phyloP scores from a whole-genome alignment of 92 coral and sea anemone species.

The Pocillopora grandis region DNA sequence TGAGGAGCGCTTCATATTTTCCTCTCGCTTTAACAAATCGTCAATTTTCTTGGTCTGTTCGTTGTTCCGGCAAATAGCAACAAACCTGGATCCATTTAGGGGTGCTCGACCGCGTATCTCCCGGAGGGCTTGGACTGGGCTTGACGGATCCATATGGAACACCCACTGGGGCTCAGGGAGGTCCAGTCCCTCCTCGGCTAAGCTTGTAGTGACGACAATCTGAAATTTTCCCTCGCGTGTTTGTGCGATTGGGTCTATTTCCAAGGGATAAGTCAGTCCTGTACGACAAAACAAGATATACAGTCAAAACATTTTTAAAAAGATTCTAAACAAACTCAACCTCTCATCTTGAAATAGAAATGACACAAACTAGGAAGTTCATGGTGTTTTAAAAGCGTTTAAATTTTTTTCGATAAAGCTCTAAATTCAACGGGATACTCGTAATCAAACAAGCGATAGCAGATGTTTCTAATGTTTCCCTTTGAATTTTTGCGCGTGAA shows the following conservation, averaged over 20 bases:
- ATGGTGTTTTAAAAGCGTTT: too few species aligned
- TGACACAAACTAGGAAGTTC: too few species aligned
- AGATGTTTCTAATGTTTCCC: neutral
- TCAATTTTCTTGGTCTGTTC: conserved; percentile 72
- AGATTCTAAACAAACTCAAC: too few species aligned
- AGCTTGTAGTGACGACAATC: conserved; percentile 78
- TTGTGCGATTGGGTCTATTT: conserved; percentile 1
- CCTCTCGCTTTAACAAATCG: conserved; percentile 79
- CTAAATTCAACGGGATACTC: too few species aligned
- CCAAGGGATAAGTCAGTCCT: neutral
- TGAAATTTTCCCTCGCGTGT: conserved; percentile 61
- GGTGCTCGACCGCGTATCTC: conserved; percentile 74
- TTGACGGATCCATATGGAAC: conserved; percentile 85
- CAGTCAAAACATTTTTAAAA: too few species aligned
- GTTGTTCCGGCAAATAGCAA: conserved; percentile 76
- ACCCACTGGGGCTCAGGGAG: conserved; percentile 76
- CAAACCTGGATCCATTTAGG: conserved; percentile 67
- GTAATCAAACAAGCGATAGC: too few species aligned
- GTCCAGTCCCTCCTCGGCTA: conserved; percentile 70
- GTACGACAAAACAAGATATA: neutral
- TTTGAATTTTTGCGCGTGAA: neutral
- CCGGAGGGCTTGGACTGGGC: conserved; percentile 74
- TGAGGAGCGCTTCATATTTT: conserved; percentile 75
- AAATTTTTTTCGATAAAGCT: too few species aligned
- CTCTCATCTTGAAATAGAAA: too few species aligned